These are phyloP conservation scores for Trachelus troglodyta DNA, from an alignment of 2,888 invertebrate genomes.

Conservation along the genomic window DNA sequence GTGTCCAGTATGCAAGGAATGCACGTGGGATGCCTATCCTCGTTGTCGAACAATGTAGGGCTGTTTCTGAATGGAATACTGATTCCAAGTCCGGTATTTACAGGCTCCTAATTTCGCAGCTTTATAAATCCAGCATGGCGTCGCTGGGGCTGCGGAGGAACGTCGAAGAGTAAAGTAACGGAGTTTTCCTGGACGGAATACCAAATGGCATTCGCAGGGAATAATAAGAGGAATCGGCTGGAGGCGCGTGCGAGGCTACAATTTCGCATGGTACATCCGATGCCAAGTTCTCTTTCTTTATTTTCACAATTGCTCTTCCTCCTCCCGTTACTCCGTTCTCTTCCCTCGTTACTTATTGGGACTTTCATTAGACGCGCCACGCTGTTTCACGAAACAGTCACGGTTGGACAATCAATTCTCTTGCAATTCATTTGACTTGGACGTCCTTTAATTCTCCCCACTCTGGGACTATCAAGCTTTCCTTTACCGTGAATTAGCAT, in stretches of 20 bases:
- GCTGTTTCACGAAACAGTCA: background rate
- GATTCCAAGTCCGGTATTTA: slow-evolving; percentile 60
- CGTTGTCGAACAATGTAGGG: background rate
- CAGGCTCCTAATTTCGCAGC: slow-evolving; percentile 63
- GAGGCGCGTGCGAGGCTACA: background rate
- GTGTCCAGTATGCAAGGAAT: background rate
- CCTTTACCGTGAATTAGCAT: background rate
- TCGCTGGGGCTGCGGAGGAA: slow-evolving; percentile 40
- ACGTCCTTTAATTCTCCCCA: background rate
- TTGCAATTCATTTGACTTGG: background rate
- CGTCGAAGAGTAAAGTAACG: slow-evolving; percentile 16
- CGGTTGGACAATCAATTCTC: background rate
- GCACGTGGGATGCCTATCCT: background rate
- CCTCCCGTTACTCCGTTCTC: too few species aligned
- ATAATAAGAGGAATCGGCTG: background rate
- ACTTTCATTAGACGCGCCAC: background rate
- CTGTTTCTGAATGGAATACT: slow-evolving; percentile 50
- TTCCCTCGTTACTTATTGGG: background rate
- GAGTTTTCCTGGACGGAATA: background rate
- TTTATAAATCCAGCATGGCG: slow-evolving; percentile 55
- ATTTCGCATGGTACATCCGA: background rate
- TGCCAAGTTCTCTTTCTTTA: background rate
- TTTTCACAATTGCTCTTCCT: too few species aligned
- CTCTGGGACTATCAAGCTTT: background rate
- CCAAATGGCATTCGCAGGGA: background rate